Evolutionary conservation across 2,113 vertebrate species (phyloP), one percentile per base, ranked within the genome.

Genomic region (Baryphthengus martii): DNA sequence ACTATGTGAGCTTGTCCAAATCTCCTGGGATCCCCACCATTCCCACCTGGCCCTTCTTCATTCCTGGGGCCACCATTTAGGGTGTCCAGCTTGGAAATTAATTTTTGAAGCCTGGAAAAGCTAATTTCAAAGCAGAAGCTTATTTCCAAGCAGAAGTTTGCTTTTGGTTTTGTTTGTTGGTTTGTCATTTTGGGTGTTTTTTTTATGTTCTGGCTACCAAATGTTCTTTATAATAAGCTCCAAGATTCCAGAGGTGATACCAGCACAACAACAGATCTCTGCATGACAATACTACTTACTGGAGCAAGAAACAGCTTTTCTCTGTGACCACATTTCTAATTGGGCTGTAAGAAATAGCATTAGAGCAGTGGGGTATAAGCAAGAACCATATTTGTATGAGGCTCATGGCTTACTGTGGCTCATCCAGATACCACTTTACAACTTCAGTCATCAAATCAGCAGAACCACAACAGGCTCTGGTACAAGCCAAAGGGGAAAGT

Each of bases 381-480:
- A 94, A 94, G 94, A 97, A 97, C 95, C 96, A 87, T 94, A 97
- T 97, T 96, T 95, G 92, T 73, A 85, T 77, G 94, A 94, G 85
- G 93, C 84, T 97, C 78, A 67, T 67, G 88, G 96, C 83, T 93
- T 72, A 33, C 73, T 82, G 97, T 59, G 88, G 96, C 95, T 97
- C 97, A 95, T 95, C 91, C 90, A 97, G 97, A 97, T 97, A 95
- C 95, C 88, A 96, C 96, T 97, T 97, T 97, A 97, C 92, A 95
- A 94, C 88, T 94, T 87, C 95, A 90, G 67, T 96, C 97, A 96
- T 97, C 97, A 95, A 97, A 97, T 97, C 96, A 95, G 93, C 96
- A 98, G 97, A 98, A 98, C 97, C 97, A 97, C 98, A 98, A 97
- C 98, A 97, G 95, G 92, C 96, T 97, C 95, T 82, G 94, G 90